Percentiles rank a stretch among this genome's conserved stretches.
These are phyloP conservation scores for Craseonycteris thonglongyai DNA, from an alignment of 2,113 vertebrate genomes.

Conservation along the genomic window DNA sequence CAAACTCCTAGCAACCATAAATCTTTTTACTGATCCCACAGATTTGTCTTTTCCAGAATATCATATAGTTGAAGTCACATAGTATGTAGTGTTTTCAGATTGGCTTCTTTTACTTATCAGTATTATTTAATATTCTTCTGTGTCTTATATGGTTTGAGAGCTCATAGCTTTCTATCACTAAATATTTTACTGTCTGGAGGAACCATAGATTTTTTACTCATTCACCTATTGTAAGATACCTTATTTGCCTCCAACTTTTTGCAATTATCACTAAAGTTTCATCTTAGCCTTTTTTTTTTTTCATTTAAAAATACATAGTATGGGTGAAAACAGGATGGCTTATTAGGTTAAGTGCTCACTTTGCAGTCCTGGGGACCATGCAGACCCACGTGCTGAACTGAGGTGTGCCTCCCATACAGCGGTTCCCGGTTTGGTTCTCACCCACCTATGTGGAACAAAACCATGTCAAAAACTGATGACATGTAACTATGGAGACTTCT, in stretches of 20 bases:
- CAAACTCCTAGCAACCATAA: no score
- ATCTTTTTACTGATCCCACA: not conserved
- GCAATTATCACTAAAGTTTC: not conserved
- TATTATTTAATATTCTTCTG: not conserved
- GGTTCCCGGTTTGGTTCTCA: no score
- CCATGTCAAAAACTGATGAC: no score
- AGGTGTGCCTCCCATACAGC: no score
- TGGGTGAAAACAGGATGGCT: no score
- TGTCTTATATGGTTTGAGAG: not conserved
- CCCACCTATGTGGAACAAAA: no score
- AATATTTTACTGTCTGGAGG: not conserved
- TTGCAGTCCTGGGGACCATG: no score
- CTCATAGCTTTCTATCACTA: not conserved
- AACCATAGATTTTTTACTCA: not conserved
- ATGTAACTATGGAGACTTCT: no score
- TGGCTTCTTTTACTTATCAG: not conserved
- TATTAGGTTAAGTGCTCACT: no score
- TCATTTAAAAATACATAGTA: not conserved
- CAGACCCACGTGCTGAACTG: no score
- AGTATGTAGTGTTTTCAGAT: not conserved
- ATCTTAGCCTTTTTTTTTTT: not conserved
- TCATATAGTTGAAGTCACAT: not conserved
- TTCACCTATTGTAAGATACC: not conserved
- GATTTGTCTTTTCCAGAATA: not conserved
- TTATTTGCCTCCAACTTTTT: not conserved